Conservation (phyloP, 2,797 vertebrate species). For the Lagocephalus sceleratus region DNA sequence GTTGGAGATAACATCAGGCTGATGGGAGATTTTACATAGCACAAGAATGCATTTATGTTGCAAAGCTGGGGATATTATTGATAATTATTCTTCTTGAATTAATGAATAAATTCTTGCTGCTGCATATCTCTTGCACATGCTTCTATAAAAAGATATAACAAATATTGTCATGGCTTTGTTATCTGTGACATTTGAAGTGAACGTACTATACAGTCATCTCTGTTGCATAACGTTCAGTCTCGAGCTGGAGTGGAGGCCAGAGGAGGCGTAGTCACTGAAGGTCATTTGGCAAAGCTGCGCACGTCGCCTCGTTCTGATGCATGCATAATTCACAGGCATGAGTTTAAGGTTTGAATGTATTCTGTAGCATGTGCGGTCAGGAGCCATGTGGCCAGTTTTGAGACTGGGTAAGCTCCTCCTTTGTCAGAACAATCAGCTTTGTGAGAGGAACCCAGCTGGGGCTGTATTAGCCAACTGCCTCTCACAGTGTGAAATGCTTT, state of each 20-base stretch:
- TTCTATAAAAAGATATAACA: conserved; percentile 38
- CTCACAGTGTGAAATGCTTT: conserved; percentile 7
- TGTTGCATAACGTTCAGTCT: conserved; percentile 69
- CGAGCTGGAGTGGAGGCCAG: conserved; percentile 51
- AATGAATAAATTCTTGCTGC: no score
- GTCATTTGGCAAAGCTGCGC: conserved; percentile 67
- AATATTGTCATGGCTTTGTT: conserved; percentile 42
- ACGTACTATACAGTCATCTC: conserved; percentile 56
- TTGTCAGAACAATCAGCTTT: conserved; percentile 15
- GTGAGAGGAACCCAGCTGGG: conserved; percentile 18
- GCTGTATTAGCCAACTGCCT: conserved; percentile 16
- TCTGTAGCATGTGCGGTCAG: conserved; percentile 23
- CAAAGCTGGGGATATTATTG: neutral
- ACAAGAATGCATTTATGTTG: neutral
- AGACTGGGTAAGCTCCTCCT: conserved; percentile 15
- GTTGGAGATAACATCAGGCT: conserved; percentile 23
- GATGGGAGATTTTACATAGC: conserved; percentile 16
- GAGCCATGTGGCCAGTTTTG: neutral
- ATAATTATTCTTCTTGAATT: neutral
- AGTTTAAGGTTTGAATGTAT: conserved; percentile 57
- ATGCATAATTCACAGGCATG: conserved; percentile 60
- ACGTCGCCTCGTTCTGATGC: conserved; percentile 41
- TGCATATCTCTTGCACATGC: conserved; percentile 1
- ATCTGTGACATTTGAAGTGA: conserved; percentile 69
- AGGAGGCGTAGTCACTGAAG: conserved; percentile 71